Evolutionary conservation across 2,888 invertebrate species (phyloP).

Genomic region (Volucella zonaria): DNA sequence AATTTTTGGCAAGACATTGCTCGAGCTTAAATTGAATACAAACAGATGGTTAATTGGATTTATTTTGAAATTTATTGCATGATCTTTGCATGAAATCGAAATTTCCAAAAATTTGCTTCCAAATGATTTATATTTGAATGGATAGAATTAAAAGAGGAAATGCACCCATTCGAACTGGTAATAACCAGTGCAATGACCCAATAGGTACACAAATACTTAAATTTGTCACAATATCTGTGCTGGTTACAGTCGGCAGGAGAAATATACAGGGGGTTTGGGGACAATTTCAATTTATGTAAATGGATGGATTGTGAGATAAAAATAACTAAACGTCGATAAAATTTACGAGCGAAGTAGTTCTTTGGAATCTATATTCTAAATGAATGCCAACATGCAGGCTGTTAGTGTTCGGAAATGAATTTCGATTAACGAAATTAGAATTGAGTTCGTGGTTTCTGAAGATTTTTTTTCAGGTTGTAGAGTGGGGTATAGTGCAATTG

Average conservation of each 20-base stretch:
- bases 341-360: slow-evolving; percentile 53
- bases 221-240: slow-evolving; percentile 57
- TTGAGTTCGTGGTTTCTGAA: slow-evolving; percentile 4
- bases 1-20: slow-evolving; percentile 16
- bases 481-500: not conserved
- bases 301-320: slow-evolving; percentile 41
- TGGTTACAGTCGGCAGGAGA: not conserved
- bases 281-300: slow-evolving; percentile 31
- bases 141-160: slow-evolving; percentile 22
- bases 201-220: slow-evolving; percentile 50
- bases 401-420: slow-evolving; percentile 46
- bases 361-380: slow-evolving; percentile 17
- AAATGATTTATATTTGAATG: slow-evolving; percentile 10
- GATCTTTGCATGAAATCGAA: slow-evolving; percentile 21
- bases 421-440: slow-evolving; percentile 32
- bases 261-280: slow-evolving; percentile 10
- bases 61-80: slow-evolving; percentile 26
- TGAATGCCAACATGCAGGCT: slow-evolving; percentile 5
- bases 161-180: slow-evolving; percentile 37
- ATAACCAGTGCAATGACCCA: slow-evolving; percentile 58
- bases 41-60: slow-evolving; percentile 56
- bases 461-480: not conserved
- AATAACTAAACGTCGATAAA: slow-evolving; percentile 46
- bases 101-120: not conserved
- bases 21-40: slow-evolving; percentile 33